Conservation (phyloP, 92 coral and sea anemone species). For the Heliopora coerulea region DNA sequence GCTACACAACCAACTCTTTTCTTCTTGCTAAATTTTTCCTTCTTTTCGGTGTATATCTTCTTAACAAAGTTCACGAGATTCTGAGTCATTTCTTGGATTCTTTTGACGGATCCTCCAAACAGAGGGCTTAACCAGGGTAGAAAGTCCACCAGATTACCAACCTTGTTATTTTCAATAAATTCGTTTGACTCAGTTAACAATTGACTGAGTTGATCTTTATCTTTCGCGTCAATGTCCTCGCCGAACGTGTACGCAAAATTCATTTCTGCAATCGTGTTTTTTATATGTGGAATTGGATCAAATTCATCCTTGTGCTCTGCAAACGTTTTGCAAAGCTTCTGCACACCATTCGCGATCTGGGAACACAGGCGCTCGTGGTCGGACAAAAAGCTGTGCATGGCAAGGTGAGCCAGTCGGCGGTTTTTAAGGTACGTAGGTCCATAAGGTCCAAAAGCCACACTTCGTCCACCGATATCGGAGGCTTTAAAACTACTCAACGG, state of each 20-base stretch:
- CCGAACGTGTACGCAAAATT: conserved; percentile 76
- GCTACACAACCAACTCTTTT: conserved; percentile 50
- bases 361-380: conserved; percentile 61
- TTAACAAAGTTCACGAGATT: conserved; percentile 64
- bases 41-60: conserved; percentile 60
- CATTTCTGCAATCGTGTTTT: conserved; percentile 61
- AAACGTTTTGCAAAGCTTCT: conserved; percentile 61
- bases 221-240: conserved; percentile 59
- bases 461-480: conserved; percentile 76
- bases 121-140: conserved; percentile 90
- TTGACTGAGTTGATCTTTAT: conserved; percentile 63
- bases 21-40: conserved; percentile 12
- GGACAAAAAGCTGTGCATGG: conserved; percentile 69
- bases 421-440: conserved; percentile 78
- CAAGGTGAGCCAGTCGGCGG: conserved; percentile 83
- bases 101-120: conserved; percentile 63
- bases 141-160: conserved; percentile 83
- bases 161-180: conserved; percentile 79
- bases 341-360: conserved; percentile 42
- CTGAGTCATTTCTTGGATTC: conserved; percentile 68
- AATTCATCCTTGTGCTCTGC: conserved; percentile 65
- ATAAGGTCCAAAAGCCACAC: conserved; percentile 83
- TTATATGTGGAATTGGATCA: conserved; percentile 67
- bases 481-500: conserved; percentile 77
- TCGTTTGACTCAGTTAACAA: conserved; percentile 81